Percentiles rank a stretch among this genome's conserved stretches.
These are phyloP conservation scores for Teleopsis dalmanni DNA, from an alignment of 1,140 invertebrate species.

Conservation along the genomic window DNA sequence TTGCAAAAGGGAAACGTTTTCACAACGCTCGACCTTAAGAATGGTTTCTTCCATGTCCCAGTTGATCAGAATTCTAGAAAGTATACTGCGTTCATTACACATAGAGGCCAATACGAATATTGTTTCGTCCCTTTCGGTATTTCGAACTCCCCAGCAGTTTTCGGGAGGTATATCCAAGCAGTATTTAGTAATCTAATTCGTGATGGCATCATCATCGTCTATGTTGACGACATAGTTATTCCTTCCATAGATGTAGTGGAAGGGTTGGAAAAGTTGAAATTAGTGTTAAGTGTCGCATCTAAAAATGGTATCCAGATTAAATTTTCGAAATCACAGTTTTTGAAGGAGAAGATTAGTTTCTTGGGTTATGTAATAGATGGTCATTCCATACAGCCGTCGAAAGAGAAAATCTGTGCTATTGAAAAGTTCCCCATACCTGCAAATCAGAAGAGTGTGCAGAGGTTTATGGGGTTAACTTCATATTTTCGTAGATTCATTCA, in stretches of 20 bases:
- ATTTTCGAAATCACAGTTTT: slow-evolving; percentile 10
- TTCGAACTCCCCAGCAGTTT: slow-evolving; percentile 38
- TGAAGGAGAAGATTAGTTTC: neutral
- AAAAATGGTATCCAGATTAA: slow-evolving; percentile 10
- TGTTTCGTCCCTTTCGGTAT: too few species aligned
- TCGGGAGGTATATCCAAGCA: slow-evolving; percentile 41
- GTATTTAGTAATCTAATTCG: neutral
- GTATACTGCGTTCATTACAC: slow-evolving; percentile 41
- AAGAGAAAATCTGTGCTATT: neutral
- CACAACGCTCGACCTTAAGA: slow-evolving; percentile 46
- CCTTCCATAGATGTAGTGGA: neutral
- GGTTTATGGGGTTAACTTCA: neutral
- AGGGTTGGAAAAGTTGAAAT: slow-evolving; percentile 5
- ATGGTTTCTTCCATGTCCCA: slow-evolving; percentile 34
- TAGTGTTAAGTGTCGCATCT: neutral
- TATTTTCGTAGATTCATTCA: slow-evolving; percentile 19
- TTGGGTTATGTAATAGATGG: neutral
- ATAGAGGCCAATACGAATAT: slow-evolving; percentile 44
- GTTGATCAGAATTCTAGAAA: slow-evolving; percentile 30
- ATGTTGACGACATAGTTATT: slow-evolving; percentile 19
- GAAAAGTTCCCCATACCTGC: slow-evolving; percentile 1
- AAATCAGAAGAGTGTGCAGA: neutral
- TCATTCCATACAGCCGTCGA: neutral
- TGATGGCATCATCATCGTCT: slow-evolving; percentile 2
- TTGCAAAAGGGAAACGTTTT: slow-evolving; percentile 32